Evolutionary conservation across 2,888 invertebrate species (phyloP).

Genomic region (Anticlea derivata): DNA sequence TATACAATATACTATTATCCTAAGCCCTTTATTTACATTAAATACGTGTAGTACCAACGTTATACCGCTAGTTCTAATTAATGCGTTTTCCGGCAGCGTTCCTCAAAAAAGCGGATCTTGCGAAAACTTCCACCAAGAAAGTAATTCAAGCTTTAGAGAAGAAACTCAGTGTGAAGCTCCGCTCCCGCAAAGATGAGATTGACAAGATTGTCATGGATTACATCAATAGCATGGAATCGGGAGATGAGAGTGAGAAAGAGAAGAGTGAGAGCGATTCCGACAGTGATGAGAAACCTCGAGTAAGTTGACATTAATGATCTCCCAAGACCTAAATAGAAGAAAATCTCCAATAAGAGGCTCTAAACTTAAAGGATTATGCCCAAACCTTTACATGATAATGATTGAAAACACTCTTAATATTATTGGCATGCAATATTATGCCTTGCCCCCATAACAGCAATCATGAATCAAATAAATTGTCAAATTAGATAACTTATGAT

Average conservation of each 20-base stretch:
- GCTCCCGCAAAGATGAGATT: conserved; percentile 92
- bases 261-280: conserved; percentile 20
- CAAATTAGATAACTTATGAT: too few relatives aligned
- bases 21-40: too few relatives aligned
- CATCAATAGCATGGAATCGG: conserved; percentile 60
- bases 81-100: conserved; percentile 81
- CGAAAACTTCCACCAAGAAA: conserved; percentile 93
- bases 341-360: too few relatives aligned
- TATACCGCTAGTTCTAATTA: neutral
- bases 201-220: conserved; percentile 94
- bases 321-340: too few relatives aligned
- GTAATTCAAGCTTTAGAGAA: conserved; percentile 94
- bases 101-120: conserved; percentile 93
- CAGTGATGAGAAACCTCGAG: conserved; percentile 44
- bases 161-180: conserved; percentile 89
- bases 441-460: too few relatives aligned
- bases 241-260: conserved; percentile 54
- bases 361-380: too few relatives aligned
- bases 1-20: too few relatives aligned
- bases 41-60: too few relatives aligned
- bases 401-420: too few relatives aligned
- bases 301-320: conserved; percentile 21
- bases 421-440: too few relatives aligned
- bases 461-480: too few relatives aligned
- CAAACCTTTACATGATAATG: too few relatives aligned